Base-by-base conservation (phyloP, 1,140 invertebrate species). In the Pachyrhynchus sulphureomaculatus region DNA sequence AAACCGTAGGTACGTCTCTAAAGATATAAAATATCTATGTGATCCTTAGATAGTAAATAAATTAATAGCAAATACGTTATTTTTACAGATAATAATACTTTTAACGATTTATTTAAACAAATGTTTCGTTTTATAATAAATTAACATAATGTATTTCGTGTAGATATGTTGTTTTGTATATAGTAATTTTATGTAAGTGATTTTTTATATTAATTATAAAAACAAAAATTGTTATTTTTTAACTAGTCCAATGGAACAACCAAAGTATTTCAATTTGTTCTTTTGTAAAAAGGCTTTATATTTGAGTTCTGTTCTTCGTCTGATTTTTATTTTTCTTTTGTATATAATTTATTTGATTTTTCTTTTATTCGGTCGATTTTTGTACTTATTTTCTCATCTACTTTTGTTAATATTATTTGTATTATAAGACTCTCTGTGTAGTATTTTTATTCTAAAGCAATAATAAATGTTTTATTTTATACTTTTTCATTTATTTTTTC, bases 181-280 rank as follows among this genome's bases (percentile, higher is more conserved):
- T 68, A 64, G 26, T 39, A 59, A 49, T 48, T 42, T 48, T 59
- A 54, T 34, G 58, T 20, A 53, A 29, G 39, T 33, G 18, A 64
- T 56, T 37, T 52, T 55, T 57, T 24, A 60, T 42, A 41, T 55
- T 45, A 10, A 37, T 21, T 24, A 36, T 47, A 47, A 47, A 24
- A 6, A 15, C 48, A 45, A 33, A 55, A 65, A 56, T 48, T 45
- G 9, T 17, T 59, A 65, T 52, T 70, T 70, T 60, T 72, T 70
- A 68, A 72, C 74, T 75, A 74, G 72, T 75, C 74, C 66, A 74
- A 70, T 67, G 56, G 54, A 74, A 68, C 64, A 75, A 71, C 74
- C 74, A 75, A 75, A 75, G 74, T 73, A 53, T 64, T 68, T 61
- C 49, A 61, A 48, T 55, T 59, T 60, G 39, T 61, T 60, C 47